Evolutionary conservation across 2,888 invertebrate species (phyloP), one percentile per base, ranked within the genome.

Genomic region (Perdita meconis): DNA sequence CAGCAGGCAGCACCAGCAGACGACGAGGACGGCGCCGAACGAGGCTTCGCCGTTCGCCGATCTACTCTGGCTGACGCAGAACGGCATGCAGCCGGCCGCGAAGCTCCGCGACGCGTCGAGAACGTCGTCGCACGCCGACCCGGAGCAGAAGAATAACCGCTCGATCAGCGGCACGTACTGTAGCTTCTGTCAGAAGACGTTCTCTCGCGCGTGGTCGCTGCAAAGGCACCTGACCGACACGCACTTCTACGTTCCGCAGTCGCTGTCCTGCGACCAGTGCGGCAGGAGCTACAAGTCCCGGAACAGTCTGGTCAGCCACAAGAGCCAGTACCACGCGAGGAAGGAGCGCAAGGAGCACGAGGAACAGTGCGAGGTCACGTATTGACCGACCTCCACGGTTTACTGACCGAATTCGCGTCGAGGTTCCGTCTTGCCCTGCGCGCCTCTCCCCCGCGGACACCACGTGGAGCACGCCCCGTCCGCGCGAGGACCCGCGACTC

Each of bases 161-260:
- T 66, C 81, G 40, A 73, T 64, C 42, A 87, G 83, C 78, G 89
- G 87, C 30, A 89, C 90, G 53, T 93, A 90, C 83, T 93, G 93
- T 85, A 90, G 90, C 79, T 91, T 93, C 80, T 93, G 93, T 83
- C 89, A 90, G 78, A 93, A 93, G 88, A 92, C 92, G 68, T 93
- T 93, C 87, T 93, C 93, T 19, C 91, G 93, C 53, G 92, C 92
- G 30, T 93, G 93, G 93, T 93, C 93, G 50, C 89, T 93, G 10
- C 93, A 93, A 87, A 92, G 93, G 77, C 93, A 93, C 84, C 90
- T 93, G 88, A 91, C 93, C 53, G 93, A 93, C 86, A 93, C 93
- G 51, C 93, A 93, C 84, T 93, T 92, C 86, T 93, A 93, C 87
- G 92, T 93, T 75, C 93, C 93, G 34, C 93, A 93, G 82, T 92